Evolutionary conservation across 2,113 vertebrate species (phyloP), one percentile per base, ranked within the genome.

Genomic region (Paradoxurus hermaphroditus): DNA sequence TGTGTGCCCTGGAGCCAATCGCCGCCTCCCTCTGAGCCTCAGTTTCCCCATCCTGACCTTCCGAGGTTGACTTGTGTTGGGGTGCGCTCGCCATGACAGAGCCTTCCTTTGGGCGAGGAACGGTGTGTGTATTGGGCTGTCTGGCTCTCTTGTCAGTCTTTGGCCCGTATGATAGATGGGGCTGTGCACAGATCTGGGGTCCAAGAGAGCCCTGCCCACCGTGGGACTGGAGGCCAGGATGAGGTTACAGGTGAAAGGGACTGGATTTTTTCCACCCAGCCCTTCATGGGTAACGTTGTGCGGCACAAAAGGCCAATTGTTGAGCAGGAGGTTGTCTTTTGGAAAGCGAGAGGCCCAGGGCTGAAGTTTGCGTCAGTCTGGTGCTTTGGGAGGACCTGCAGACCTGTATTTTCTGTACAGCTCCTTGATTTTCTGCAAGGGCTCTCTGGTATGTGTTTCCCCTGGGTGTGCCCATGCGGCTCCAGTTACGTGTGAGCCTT

Each of bases 251-350:
- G 97, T 97, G 88, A 91, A 95, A 79, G 13, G 79, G 39, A 78
- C 49, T 49, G 31, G 84, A 14, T 46, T 49, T 39, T 90, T 68
- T 23, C 46, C 68, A 84, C 49, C 21, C 18, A 68, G 36, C 59
- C 65, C 70, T 41, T 95, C 68, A 15, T 95, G 91, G 63, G 63
- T 78, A 86, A 65, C 72, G 13, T 39, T 36, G 46, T 67, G 63
- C 27, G n/a, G n/a, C 75, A 97, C 96, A 97, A 85, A 97, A 95
- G 84, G 59, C 92, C 73, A 23, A 68, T 93, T 98, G 96, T 97
- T 93, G 68, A 78, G 62, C 70, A 27, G 56, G 39, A 83, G 83
- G 11, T 77, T 85, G 89, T 89, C 25, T 72, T 97, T 77, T 68
- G 95, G 63, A 90, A 79, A 87, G 59, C 11, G 10, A 56, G 65